Base-by-base conservation (phyloP, 2,113 vertebrate species). In the Petroica traversi region DNA sequence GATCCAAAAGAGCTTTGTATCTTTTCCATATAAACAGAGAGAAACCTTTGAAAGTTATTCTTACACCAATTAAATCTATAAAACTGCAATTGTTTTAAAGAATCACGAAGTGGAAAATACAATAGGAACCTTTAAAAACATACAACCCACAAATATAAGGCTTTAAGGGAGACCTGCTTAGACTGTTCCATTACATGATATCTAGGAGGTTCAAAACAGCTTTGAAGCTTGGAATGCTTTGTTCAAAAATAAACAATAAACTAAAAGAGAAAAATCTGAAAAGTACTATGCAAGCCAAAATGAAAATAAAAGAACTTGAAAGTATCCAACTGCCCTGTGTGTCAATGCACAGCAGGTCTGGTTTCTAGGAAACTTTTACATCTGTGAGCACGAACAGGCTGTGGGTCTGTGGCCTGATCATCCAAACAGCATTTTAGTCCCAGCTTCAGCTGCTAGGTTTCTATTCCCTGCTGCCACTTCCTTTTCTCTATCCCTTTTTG, bases 281-380 rank as follows among this genome's bases (percentile, higher is more conserved):
- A 92, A 93, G 49, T 1, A 59, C 24, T 45, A 76, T 8, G 29
- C 14, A 67, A 67, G 38, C 46, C 16, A 74, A 63, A 24, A 63
- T 8, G 19, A 78, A 95, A 81, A 58, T 41, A 19, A 76, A 79
- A 76, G 7, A 26, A 66, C 29, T 29, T 74, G 12, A 8, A 89
- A 62, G 6, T 31, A 64, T 28, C 28, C 28, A 82, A 19, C 41
- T 38, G 12, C 25, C 23, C 54, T 8, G 2, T 0, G 0, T 15
- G 36, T 24, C 61, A 66, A 15, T 8, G 48, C 45, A 75, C 2
- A 33, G 34, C 41, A 88, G 61, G 17, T 54, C 38, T 33, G 28
- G 19, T 93, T 93, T 89, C 36, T 33, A 49, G 20, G 46, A 69
- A 2, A 25, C 26, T 49, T 62, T 58, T 67, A 15, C 19, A 68